phyloP scores from a whole-genome alignment of 2,888 invertebrate species.

The Agriopis marginaria region DNA sequence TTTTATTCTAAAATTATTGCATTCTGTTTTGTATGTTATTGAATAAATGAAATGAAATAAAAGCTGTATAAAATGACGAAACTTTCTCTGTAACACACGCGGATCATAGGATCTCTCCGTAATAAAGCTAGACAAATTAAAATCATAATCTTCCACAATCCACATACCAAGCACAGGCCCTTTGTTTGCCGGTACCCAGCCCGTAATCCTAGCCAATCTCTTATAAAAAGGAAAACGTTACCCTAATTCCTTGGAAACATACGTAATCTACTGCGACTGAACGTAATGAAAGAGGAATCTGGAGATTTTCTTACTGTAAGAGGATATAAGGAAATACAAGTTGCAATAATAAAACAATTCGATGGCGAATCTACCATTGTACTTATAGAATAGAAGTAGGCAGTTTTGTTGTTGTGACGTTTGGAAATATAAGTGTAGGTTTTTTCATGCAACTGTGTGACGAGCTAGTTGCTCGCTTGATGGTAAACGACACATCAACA shows the following conservation, averaged over 20 bases:
- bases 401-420: neutral
- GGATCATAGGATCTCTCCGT: constrained; percentile 5
- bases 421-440: no score
- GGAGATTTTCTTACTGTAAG: constrained; percentile 30
- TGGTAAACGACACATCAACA: no score
- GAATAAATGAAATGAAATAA: no score
- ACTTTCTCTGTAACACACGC: neutral
- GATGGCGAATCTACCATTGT: neutral
- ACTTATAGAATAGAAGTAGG: neutral
- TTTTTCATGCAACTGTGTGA: no score
- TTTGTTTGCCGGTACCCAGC: constrained; percentile 60
- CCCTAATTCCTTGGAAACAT: constrained; percentile 56
- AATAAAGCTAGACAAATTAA: constrained; percentile 36
- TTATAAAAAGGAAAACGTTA: constrained; percentile 64
- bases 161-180: constrained; percentile 42
- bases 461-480: no score
- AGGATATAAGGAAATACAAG: constrained; percentile 18
- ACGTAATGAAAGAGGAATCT: constrained; percentile 37
- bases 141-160: constrained; percentile 23
- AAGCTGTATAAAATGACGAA: neutral
- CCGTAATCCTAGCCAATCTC: constrained; percentile 66
- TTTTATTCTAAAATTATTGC: no score
- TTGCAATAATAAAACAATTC: constrained; percentile 16
- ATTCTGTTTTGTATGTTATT: no score
- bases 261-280: constrained; percentile 58